A percentile compares a stretch with the other conserved stretches of the same genome.
These are phyloP conservation scores for Rhinichthys osculus DNA, from an alignment of 2,797 vertebrate species.

Conservation along the genomic window DNA sequence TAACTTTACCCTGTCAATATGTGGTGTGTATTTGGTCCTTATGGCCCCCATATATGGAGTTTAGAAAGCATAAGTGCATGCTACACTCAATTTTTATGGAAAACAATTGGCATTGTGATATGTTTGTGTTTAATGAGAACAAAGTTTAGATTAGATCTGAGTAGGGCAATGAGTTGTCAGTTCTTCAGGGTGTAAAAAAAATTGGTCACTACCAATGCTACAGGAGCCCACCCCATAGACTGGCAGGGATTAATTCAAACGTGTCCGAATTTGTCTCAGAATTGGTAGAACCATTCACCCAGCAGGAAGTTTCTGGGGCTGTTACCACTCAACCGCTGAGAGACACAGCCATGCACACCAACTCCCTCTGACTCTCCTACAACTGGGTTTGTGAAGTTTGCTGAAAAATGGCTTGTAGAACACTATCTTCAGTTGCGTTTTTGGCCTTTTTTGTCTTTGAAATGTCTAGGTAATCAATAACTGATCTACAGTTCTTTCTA, in stretches of 20 bases:
- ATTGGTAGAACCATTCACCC: constrained; percentile 9
- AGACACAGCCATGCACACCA: not conserved
- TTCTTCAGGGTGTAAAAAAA: not conserved
- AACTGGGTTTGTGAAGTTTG: not conserved
- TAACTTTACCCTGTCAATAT: not conserved
- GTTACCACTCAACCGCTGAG: not conserved
- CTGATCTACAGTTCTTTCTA: not conserved
- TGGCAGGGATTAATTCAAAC: not conserved
- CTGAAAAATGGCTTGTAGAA: not conserved
- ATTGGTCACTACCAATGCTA: constrained; percentile 9
- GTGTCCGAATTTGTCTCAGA: not conserved
- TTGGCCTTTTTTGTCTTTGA: not conserved
- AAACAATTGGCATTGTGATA: not conserved
- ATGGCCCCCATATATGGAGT: not conserved
- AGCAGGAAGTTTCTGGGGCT: not conserved
- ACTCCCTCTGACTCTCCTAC: not conserved
- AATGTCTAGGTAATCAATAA: not conserved
- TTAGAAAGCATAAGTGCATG: not conserved
- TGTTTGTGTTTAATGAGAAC: not conserved
- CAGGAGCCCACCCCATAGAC: not conserved
- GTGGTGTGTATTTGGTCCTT: not conserved
- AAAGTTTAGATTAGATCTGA: not conserved
- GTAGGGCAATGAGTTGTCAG: not conserved
- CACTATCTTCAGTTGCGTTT: not conserved
- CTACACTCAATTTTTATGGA: not conserved